Percentiles rank a stretch among this genome's conserved stretches.
Evolutionary conservation across 2,888 invertebrate genomes (phyloP).

Genomic region (Agrenia bidenticulata): DNA sequence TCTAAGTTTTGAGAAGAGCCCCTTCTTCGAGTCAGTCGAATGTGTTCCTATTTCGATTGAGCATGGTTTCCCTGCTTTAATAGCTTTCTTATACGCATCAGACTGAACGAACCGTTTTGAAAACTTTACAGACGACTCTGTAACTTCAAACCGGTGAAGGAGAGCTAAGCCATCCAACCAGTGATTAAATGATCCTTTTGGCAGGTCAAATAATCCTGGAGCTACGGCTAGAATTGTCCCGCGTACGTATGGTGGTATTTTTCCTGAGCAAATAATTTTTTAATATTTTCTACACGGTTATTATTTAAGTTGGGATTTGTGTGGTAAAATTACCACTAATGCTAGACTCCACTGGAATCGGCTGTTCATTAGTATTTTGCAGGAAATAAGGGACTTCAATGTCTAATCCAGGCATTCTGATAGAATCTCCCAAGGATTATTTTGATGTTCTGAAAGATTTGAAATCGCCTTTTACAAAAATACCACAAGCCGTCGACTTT

Average conservation of each 20-base stretch:
- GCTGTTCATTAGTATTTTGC: slow-evolving; percentile 23
- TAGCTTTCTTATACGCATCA: slow-evolving; percentile 57
- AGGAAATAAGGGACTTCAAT: slow-evolving; percentile 17
- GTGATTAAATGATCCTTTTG: slow-evolving; percentile 57
- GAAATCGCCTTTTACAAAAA: no score
- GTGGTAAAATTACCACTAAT: slow-evolving; percentile 19
- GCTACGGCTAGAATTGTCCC: slow-evolving; percentile 58
- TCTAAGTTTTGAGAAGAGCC: slow-evolving; percentile 56
- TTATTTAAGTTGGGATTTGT: no score
- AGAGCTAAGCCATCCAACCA: slow-evolving; percentile 60
- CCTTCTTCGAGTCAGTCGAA: slow-evolving; percentile 58
- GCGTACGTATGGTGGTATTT: slow-evolving; percentile 57
- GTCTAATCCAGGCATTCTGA: not conserved
- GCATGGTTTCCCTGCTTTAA: slow-evolving; percentile 56
- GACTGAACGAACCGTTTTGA: slow-evolving; percentile 57
- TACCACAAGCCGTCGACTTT: no score
- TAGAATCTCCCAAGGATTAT: no score
- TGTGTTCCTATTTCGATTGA: slow-evolving; percentile 59
- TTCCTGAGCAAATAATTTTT: slow-evolving; percentile 50
- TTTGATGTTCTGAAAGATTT: no score
- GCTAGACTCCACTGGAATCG: slow-evolving; percentile 16
- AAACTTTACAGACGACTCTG: slow-evolving; percentile 55
- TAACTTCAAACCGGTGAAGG: slow-evolving; percentile 57
- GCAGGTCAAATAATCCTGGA: slow-evolving; percentile 58
- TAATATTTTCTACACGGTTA: no score